Evolutionary conservation across 2,888 invertebrate genomes (phyloP).

Genomic region (Spodoptera littoralis): DNA sequence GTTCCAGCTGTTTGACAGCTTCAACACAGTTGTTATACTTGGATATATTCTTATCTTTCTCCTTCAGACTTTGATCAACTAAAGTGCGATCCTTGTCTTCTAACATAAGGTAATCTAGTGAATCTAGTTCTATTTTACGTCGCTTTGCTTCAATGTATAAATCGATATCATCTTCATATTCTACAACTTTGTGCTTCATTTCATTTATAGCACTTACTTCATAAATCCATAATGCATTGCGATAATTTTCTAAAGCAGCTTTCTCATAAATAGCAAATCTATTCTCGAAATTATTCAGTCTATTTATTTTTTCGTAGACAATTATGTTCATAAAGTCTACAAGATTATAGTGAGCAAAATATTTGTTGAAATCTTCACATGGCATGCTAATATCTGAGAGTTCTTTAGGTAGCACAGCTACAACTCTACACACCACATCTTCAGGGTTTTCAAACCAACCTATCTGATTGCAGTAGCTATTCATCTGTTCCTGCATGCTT

Average conservation of each 20-base stretch:
- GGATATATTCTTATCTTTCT: slow-evolving; percentile 72
- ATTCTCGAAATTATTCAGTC: slow-evolving; percentile 80
- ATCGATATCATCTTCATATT: slow-evolving; percentile 79
- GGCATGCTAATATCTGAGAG: slow-evolving; percentile 77
- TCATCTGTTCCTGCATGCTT: slow-evolving; percentile 83
- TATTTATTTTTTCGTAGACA: slow-evolving; percentile 86
- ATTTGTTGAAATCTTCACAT: slow-evolving; percentile 73
- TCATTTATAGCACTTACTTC: slow-evolving; percentile 69
- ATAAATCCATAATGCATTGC: slow-evolving; percentile 90
- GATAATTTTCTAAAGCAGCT: slow-evolving; percentile 85
- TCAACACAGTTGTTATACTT: slow-evolving; percentile 74
- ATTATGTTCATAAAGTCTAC: slow-evolving; percentile 87
- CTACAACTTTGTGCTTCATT: slow-evolving; percentile 77
- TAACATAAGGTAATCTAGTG: slow-evolving; percentile 78
- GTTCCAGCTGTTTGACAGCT: slow-evolving; percentile 82
- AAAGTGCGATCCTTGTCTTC: slow-evolving; percentile 79
- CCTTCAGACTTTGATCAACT: slow-evolving; percentile 76
- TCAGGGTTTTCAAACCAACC: slow-evolving; percentile 84
- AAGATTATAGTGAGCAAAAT: slow-evolving; percentile 84
- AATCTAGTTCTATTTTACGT: slow-evolving; percentile 78
- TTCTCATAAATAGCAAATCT: slow-evolving; percentile 89
- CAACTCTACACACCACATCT: slow-evolving; percentile 84
- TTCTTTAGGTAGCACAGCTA: slow-evolving; percentile 79
- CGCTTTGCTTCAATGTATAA: slow-evolving; percentile 77
- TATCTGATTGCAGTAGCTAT: slow-evolving; percentile 84